A percentile compares a stretch with the other conserved stretches of the same genome.
phyloP scores from a whole-genome alignment of 2,888 invertebrate species.

The Parascotia fuliginaria region DNA sequence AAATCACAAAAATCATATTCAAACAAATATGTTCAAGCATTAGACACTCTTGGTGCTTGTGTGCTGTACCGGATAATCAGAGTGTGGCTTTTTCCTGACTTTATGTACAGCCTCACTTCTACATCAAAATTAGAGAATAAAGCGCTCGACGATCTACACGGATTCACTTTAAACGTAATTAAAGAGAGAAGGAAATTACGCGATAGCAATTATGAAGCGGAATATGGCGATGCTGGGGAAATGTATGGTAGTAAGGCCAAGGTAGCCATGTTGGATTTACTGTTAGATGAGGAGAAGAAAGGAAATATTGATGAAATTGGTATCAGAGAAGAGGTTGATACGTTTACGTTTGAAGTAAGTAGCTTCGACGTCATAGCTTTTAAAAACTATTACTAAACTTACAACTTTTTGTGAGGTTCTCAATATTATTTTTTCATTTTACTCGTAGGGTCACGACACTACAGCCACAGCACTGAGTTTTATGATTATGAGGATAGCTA shows the following conservation, averaged over 20 bases:
- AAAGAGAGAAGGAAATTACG: background rate
- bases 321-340: constrained; percentile 87
- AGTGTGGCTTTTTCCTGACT: background rate
- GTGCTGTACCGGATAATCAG: background rate
- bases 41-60: background rate
- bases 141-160: background rate
- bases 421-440: too few species aligned
- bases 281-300: constrained; percentile 81
- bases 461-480: background rate
- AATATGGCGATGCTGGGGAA: background rate
- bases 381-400: too few species aligned
- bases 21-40: background rate
- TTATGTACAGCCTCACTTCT: background rate
- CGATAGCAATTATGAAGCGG: too few species aligned
- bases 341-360: constrained; percentile 87
- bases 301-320: constrained; percentile 70
- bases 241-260: constrained; percentile 61
- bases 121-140: background rate
- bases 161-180: background rate
- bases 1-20: background rate
- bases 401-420: too few species aligned
- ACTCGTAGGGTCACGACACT: constrained; percentile 2
- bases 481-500: constrained; percentile 1
- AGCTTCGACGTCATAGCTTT: too few species aligned
- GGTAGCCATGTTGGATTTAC: constrained; percentile 85